phyloP scores from a whole-genome alignment of 2,888 invertebrate genomes.

The Linnaemya tessellans region DNA sequence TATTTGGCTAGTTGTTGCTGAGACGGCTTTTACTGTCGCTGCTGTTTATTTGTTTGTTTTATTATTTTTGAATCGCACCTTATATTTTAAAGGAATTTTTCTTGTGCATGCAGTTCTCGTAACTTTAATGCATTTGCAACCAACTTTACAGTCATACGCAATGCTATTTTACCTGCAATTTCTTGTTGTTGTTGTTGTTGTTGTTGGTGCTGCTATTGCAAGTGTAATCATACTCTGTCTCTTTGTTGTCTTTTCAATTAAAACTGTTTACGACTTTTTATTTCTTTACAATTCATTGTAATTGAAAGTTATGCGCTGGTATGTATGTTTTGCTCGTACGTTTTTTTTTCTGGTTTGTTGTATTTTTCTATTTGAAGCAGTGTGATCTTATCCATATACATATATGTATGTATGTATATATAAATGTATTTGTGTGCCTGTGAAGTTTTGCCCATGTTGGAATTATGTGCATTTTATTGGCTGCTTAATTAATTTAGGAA shows the following conservation, averaged over 20 bases:
- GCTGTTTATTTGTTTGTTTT: conserved; percentile 2
- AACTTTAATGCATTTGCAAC: conserved; percentile 26
- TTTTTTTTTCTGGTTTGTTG: conserved; percentile 16
- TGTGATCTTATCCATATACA: not conserved
- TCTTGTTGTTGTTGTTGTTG: conserved; percentile 19
- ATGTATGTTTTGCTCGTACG: not conserved
- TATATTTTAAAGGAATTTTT: conserved; percentile 60
- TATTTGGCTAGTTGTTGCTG: conserved; percentile 40
- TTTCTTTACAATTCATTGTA: conserved; percentile 62
- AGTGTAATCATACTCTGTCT: conserved; percentile 42
- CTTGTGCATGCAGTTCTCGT: conserved; percentile 31
- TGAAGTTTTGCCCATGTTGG: conserved; percentile 31
- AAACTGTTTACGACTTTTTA: conserved; percentile 60
- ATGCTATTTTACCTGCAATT: conserved; percentile 12
- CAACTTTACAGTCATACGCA: conserved; percentile 57
- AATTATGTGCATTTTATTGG: conserved; percentile 64
- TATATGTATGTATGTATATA: not conserved
- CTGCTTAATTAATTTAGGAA: conserved; percentile 69
- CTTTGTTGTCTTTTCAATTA: conserved; percentile 47
- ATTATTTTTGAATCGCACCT: conserved; percentile 46
- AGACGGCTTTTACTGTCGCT: not conserved
- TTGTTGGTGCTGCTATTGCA: conserved; percentile 24
- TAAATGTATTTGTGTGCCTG: not conserved
- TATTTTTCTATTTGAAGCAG: not conserved
- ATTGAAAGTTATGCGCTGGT: conserved; percentile 64